Percentiles rank a stretch among this genome's conserved stretches.
phyloP scores from a whole-genome alignment of 1,140 invertebrate genomes.

The Thereuonema tuberculata region DNA sequence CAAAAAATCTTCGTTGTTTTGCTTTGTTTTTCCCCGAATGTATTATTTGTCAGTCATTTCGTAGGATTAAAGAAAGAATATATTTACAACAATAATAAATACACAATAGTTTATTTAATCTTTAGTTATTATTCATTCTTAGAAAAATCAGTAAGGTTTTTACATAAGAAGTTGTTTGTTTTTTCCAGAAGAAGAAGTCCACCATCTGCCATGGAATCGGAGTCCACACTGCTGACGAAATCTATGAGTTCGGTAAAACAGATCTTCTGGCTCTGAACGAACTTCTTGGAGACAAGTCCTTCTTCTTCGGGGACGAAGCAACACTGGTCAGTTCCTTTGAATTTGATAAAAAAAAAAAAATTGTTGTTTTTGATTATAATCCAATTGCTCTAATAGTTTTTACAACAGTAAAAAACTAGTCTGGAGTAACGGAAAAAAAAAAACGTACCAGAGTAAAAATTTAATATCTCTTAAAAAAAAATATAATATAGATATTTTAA shows the following conservation, averaged over 20 bases:
- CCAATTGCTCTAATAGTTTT: too few relatives aligned
- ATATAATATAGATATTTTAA: too few relatives aligned
- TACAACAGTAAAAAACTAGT: too few relatives aligned
- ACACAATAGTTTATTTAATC: neutral
- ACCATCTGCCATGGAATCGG: slow-evolving; percentile 71
- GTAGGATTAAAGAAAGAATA: neutral
- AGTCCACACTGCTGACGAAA: slow-evolving; percentile 75
- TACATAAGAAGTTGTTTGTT: slow-evolving; percentile 5
- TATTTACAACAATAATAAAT: neutral
- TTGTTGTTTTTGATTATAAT: too few relatives aligned
- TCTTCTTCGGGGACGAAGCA: slow-evolving; percentile 87
- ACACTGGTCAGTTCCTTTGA: slow-evolving; percentile 63
- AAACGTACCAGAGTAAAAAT: too few relatives aligned
- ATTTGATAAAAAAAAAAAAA: too few relatives aligned
- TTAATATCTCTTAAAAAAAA: too few relatives aligned
- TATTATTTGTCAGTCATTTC: neutral
- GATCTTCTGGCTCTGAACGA: slow-evolving; percentile 80
- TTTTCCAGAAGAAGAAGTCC: slow-evolving; percentile 67
- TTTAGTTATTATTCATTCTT: neutral
- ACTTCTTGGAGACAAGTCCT: slow-evolving; percentile 74
- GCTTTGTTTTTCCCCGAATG: neutral
- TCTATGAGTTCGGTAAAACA: slow-evolving; percentile 72
- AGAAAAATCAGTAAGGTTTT: neutral
- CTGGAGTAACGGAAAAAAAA: too few relatives aligned
- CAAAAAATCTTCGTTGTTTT: too few relatives aligned